Evolutionary conservation across 2,888 invertebrate species (phyloP), one percentile per base, ranked within the genome.

Genomic region (Chloromyia formosa): DNA sequence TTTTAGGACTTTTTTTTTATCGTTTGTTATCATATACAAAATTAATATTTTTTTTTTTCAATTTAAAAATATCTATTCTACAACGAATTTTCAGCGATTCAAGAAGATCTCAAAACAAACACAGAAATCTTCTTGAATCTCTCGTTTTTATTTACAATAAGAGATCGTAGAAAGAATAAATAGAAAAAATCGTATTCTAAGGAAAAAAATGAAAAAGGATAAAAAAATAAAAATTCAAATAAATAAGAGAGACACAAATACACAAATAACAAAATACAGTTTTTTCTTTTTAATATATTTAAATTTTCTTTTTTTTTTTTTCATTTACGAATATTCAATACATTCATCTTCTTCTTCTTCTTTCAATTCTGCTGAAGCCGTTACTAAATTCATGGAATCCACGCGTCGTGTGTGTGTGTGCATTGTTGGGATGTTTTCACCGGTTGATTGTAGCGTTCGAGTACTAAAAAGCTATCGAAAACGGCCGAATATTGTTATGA

Each of bases 251-350:
- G n/a, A 62, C 53, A 73, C 60, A 73, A 73, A 73, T 73, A 74
- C 74, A 74, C 74, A 74, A 74, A 74, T 74, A 74, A 74, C 74
- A 74, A 74, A 64, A 64, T 74, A 74, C 74, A 74, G 40, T 73
- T 62, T 74, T 53, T 74, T 74, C 72, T 72, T 74, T 74, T 74
- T 54, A 54, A 74, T 74, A 74, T 74, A 64, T 74, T 74, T 74
- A 64, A 74, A 74, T 54, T 35, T 35, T 7, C 2, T 62, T 74
- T 73, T 61, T 73, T 49, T 61, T 73, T 62, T 74, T 73, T 61
- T 73, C 49, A 49, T 73, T 73, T 74, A 49, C 54, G 62, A 62
- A 74, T 60, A 62, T 74, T 74, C 62, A 74, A 74, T 74, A 74
- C 74, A 74, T 45, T n/a, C n/a, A n/a, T 74, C 74, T 74, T 74